A percentile compares a stretch with the other conserved stretches of the same genome.
Evolutionary conservation across 2,797 vertebrate genomes (phyloP).

Genomic region (Coregonus ussuriensis): DNA sequence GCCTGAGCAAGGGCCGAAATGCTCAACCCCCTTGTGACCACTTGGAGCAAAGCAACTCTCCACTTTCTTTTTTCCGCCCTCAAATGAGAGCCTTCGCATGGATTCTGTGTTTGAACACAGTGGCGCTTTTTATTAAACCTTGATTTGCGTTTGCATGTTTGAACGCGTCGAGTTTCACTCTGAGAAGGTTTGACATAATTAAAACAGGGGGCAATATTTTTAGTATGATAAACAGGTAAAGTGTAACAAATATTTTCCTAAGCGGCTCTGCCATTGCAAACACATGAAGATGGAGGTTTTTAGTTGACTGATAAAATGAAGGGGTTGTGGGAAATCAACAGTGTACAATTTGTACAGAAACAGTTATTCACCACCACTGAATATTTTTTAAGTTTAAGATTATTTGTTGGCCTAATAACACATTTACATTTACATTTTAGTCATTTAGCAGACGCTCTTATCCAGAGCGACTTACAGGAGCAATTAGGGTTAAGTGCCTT

Average conservation of each 20-base stretch:
- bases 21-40: conserved; percentile 96
- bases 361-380: conserved; percentile 27
- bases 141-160: conserved; percentile 81
- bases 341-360: conserved; percentile 32
- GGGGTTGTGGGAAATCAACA: conserved; percentile 1
- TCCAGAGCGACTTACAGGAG: too few species aligned
- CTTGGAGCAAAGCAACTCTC: conserved; percentile 93
- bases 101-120: conserved; percentile 95
- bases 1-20: conserved; percentile 80
- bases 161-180: conserved; percentile 85
- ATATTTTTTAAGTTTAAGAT: background rate
- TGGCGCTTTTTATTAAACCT: conserved; percentile 93
- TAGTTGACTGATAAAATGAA: conserved; percentile 43
- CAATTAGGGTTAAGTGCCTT: too few species aligned
- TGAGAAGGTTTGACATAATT: conserved; percentile 83
- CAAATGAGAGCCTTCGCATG: conserved; percentile 89
- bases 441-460: too few species aligned
- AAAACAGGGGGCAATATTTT: conserved; percentile 85
- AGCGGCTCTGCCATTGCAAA: conserved; percentile 56
- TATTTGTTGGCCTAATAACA: background rate
- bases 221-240: conserved; percentile 83
- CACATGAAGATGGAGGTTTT: conserved; percentile 49
- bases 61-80: conserved; percentile 88
- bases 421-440: too few species aligned
- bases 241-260: conserved; percentile 71